phyloP scores from a whole-genome alignment of 2,113 vertebrate genomes.

The Sterrhoptilus dennistouni region DNA sequence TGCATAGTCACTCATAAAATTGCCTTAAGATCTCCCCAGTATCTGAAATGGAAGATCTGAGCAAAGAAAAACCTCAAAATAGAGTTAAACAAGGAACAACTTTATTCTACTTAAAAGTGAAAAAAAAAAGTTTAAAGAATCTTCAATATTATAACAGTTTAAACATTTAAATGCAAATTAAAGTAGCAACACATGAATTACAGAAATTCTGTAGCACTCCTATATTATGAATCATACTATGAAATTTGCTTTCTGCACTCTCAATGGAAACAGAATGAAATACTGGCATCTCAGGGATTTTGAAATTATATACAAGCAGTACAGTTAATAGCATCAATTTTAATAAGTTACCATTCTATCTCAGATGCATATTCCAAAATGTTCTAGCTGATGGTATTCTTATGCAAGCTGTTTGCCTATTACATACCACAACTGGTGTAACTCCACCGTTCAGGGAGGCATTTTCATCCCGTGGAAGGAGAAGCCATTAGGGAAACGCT shows the following conservation, averaged over 20 bases:
- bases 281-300: background rate
- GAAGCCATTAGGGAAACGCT: background rate
- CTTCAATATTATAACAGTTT: slow-evolving; percentile 17
- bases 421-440: background rate
- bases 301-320: background rate
- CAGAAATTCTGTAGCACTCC: background rate
- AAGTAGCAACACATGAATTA: background rate
- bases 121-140: slow-evolving; percentile 22
- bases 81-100: slow-evolving; percentile 4
- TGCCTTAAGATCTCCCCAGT: slow-evolving; percentile 3
- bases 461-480: background rate
- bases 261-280: background rate
- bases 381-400: background rate
- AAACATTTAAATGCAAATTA: slow-evolving; percentile 36
- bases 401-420: background rate
- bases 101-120: background rate
- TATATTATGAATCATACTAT: background rate
- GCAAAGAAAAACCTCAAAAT: slow-evolving; percentile 27
- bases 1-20: background rate
- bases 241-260: background rate
- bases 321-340: slow-evolving; percentile 21
- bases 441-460: background rate
- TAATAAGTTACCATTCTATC: background rate
- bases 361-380: slow-evolving; percentile 21
- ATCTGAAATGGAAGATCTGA: slow-evolving; percentile 18